Evolutionary conservation across 2,797 vertebrate species (phyloP), one percentile per base, ranked within the genome.

Genomic region (Falco berigora): DNA sequence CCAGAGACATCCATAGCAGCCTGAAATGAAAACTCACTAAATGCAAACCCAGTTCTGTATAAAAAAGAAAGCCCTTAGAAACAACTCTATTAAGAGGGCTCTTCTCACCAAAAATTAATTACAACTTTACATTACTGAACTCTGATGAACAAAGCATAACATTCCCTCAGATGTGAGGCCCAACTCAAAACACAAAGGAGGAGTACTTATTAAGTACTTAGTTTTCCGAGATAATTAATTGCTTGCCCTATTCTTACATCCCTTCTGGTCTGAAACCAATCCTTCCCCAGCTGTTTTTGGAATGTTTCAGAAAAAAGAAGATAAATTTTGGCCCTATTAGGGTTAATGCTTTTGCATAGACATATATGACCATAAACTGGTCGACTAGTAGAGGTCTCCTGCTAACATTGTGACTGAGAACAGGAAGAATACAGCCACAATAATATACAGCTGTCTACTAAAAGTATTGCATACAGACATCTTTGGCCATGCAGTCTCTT

Each of bases 381-480:
- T 97, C 72, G 27, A 92, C 94, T 67, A 93, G 76, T 69, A 92
- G 73, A 91, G 88, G 88, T 96, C 81, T 84, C 94, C 84, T 63
- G 93, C 97, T 98, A 99, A 95, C 99, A 99, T 97, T 99, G 99
- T 24, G 98, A 97, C 91, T 98, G 98, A 75, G 99, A 99, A 98
- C 99, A 99, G 72, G 99, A 99, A 14, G 99, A 99, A 97, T 99
- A 99, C 77, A 99, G 98, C 98, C 98, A 99, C 90, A 99, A 94
- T 96, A 99, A 98, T 96, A 99, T 98, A 97, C 99, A 99, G 97
- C 99, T 99, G 96, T 99, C 99, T 53, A 99, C 97, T 58, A 99
- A 97, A 22, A 99, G 98, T 95, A 99, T 97, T 77, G 98, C 98
- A 94, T 99, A 99, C 76, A 99, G 98, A 85, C 98, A 99, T 86